phyloP scores from a whole-genome alignment of 2,888 invertebrate genomes.

The Nowickia ferox region DNA sequence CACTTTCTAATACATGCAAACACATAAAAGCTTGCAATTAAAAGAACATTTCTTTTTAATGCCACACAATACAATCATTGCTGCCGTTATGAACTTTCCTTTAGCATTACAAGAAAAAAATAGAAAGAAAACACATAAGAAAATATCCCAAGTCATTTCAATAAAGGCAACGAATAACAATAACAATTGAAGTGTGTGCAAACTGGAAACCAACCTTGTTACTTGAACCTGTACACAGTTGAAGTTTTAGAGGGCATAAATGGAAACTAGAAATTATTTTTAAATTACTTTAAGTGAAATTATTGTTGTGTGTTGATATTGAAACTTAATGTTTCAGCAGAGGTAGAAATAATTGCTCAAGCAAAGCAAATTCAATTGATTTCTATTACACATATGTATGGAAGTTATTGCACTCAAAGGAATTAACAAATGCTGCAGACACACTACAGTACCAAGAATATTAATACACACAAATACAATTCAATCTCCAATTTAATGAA shows the following conservation, averaged over 20 bases:
- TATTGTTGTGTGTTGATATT: neutral
- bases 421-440: too few relatives aligned
- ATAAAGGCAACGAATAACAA: conserved; percentile 13
- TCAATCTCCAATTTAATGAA: too few relatives aligned
- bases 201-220: conserved; percentile 23
- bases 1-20: conserved; percentile 1
- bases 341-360: neutral
- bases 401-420: neutral
- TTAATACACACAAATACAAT: too few relatives aligned
- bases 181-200: conserved; percentile 23
- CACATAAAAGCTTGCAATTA: conserved; percentile 55
- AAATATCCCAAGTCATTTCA: conserved; percentile 39
- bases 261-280: conserved; percentile 18
- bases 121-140: neutral
- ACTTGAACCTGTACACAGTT: conserved; percentile 28
- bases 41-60: conserved; percentile 51
- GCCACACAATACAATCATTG: conserved; percentile 30
- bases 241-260: neutral
- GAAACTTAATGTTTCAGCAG: neutral
- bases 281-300: conserved; percentile 35
- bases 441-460: too few relatives aligned
- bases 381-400: neutral
- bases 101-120: conserved; percentile 2
- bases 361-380: conserved; percentile 13
- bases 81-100: conserved; percentile 27